phyloP scores from a whole-genome alignment of 1,140 invertebrate species.

The Hermatobates lingyangjiaoensis region DNA sequence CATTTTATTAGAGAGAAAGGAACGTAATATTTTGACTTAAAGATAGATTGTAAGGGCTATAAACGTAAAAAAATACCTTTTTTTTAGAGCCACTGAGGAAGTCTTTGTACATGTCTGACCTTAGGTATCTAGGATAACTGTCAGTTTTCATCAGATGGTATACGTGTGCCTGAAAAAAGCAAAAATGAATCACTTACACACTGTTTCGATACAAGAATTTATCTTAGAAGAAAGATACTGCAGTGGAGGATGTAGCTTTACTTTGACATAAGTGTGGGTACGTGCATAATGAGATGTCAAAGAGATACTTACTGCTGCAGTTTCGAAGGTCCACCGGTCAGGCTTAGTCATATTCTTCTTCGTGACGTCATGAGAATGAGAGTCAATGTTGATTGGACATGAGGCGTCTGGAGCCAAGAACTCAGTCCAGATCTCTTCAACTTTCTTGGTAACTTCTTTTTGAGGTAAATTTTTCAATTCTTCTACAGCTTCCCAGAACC shows the following conservation, averaged over 20 bases:
- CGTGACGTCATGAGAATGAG: slow-evolving; percentile 59
- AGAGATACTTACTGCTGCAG: slow-evolving; percentile 75
- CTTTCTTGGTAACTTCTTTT: slow-evolving; percentile 64
- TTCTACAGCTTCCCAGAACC: slow-evolving; percentile 94
- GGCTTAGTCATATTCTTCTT: slow-evolving; percentile 55
- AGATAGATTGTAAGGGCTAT: neutral
- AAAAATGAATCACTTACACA: neutral
- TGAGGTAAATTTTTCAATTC: slow-evolving; percentile 74
- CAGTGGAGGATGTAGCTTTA: too few species aligned
- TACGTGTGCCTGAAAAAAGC: slow-evolving; percentile 69
- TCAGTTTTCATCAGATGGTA: slow-evolving; percentile 99
- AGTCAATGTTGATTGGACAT: slow-evolving; percentile 94
- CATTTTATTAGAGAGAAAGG: slow-evolving; percentile 1
- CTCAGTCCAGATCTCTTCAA: slow-evolving; percentile 86
- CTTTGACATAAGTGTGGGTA: too few species aligned
- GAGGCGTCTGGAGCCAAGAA: slow-evolving; percentile 84
- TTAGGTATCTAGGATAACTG: slow-evolving; percentile 89
- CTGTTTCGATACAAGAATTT: too few species aligned
- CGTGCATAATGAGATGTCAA: too few species aligned
- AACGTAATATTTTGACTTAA: neutral
- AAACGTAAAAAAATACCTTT: slow-evolving; percentile 43
- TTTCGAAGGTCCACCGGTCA: slow-evolving; percentile 91
- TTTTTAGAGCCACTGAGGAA: slow-evolving; percentile 88
- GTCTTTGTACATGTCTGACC: slow-evolving; percentile 98
- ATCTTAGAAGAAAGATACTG: too few species aligned